Evolutionary conservation across 2,888 invertebrate genomes (phyloP), one percentile per base, ranked within the genome.

Genomic region (Tanytarsus gracilentus): DNA sequence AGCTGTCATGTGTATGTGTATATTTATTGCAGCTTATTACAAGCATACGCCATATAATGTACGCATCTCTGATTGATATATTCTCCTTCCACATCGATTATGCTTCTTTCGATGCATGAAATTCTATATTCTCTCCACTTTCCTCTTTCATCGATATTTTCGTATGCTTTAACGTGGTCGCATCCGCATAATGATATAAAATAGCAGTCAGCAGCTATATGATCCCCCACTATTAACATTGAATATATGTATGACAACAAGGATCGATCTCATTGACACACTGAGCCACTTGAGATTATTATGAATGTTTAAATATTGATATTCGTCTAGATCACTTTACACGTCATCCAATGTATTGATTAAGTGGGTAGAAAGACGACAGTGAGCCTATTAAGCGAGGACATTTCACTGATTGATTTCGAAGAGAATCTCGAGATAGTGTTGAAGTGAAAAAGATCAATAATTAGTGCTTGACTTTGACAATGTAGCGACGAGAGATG

Each of bases 271-370:
- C 40, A 39, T 56, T 36, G 58, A 44, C 39, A 26, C 23, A n/a
- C n/a, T 33, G 16, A 8, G 30, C 58, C 58, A 44, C 58, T 58
- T 39, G 48, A 58, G 58, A 58, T 48, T n/a, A n/a, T n/a, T 58
- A 58, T 58, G 44, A 48, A 48, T 48, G 58, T 48, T 58, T 58
- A 58, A 58, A 58, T 58, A 58, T 58, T 58, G 58, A 58, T 58
- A 26, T 29, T 48, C 21, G 44, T 23, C 44, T 44, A 44, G 44
- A 44, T 44, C 21, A 16, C 14, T 44, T 44, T 18, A 44, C 44
- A 36, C 23, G 18, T 44, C 21, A 44, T 44, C 23, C 18, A 44
- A 44, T 21, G n/a, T n/a, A n/a, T n/a, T n/a, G n/a, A n/a, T n/a
- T n/a, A n/a, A n/a, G n/a, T n/a, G n/a, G n/a, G n/a, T n/a, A n/a